Evolutionary conservation across 2,113 vertebrate species (phyloP).

Genomic region (Cyprinodon variegatus): DNA sequence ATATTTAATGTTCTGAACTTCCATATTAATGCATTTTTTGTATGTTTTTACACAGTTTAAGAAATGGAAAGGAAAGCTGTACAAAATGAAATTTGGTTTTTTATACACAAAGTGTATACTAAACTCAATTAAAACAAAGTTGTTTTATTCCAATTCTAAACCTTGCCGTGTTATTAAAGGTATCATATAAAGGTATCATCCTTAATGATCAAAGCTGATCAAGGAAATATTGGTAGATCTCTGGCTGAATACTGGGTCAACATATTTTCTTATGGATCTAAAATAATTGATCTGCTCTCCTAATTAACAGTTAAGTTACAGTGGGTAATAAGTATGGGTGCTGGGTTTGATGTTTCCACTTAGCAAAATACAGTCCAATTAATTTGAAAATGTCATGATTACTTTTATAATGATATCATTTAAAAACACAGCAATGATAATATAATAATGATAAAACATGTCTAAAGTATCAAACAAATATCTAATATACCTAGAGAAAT

Average conservation of each 20-base stretch:
- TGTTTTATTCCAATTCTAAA: too few relatives aligned
- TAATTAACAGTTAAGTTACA: neutral
- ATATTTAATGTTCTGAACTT: too few relatives aligned
- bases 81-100: too few relatives aligned
- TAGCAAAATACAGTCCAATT: neutral
- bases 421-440: neutral
- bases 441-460: neutral
- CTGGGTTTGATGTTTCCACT: neutral
- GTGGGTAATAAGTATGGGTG: neutral
- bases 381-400: neutral
- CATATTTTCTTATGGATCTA: neutral
- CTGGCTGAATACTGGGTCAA: neutral
- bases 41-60: too few relatives aligned
- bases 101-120: too few relatives aligned
- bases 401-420: neutral
- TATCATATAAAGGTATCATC: too few relatives aligned
- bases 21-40: too few relatives aligned
- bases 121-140: too few relatives aligned
- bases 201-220: neutral
- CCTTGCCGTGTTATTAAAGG: too few relatives aligned
- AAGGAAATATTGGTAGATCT: neutral
- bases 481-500: neutral
- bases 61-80: too few relatives aligned
- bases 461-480: neutral
- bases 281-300: neutral